A percentile compares a stretch with the other conserved stretches of the same genome.
Conservation (phyloP, 2,113 vertebrate genomes). For the Indicator maculatus region DNA sequence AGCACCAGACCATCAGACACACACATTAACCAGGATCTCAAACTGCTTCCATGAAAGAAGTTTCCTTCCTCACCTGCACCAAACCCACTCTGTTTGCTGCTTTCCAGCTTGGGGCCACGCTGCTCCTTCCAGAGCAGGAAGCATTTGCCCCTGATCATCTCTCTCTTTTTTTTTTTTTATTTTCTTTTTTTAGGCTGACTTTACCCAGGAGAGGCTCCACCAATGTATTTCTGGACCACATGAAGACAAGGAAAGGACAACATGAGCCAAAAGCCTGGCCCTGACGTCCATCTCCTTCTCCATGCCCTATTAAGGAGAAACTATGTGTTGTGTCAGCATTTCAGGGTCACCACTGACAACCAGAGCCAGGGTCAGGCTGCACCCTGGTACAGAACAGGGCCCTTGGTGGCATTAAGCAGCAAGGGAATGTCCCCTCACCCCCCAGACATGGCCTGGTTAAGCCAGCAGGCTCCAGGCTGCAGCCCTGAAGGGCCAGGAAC, state of each 20-base stretch:
- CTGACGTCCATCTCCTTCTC: not conserved
- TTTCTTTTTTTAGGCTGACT: not conserved
- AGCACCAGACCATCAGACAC: not conserved
- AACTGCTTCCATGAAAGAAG: not conserved
- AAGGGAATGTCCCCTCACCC: not conserved
- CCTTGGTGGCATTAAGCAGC: not conserved
- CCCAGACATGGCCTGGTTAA: not conserved
- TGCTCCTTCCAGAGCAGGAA: not conserved
- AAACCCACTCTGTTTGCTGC: not conserved
- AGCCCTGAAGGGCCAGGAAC: not conserved
- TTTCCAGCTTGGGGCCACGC: not conserved
- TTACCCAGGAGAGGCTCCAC: not conserved
- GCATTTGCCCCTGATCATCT: not conserved
- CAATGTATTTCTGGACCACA: not conserved
- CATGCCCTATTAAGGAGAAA: slow-evolving; percentile 53
- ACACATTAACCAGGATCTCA: not conserved
- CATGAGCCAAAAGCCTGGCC: not conserved
- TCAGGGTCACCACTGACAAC: not conserved
- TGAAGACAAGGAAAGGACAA: not conserved
- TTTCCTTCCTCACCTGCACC: not conserved
- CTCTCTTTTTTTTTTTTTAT: not conserved
- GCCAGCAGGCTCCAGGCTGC: not conserved
- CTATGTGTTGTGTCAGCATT: slow-evolving; percentile 34
- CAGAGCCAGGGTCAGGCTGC: not conserved
- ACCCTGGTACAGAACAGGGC: not conserved